Base-by-base conservation (phyloP, 53 echinoderm and acorn worm genomes). In the Hippasteria phrygiana region DNA sequence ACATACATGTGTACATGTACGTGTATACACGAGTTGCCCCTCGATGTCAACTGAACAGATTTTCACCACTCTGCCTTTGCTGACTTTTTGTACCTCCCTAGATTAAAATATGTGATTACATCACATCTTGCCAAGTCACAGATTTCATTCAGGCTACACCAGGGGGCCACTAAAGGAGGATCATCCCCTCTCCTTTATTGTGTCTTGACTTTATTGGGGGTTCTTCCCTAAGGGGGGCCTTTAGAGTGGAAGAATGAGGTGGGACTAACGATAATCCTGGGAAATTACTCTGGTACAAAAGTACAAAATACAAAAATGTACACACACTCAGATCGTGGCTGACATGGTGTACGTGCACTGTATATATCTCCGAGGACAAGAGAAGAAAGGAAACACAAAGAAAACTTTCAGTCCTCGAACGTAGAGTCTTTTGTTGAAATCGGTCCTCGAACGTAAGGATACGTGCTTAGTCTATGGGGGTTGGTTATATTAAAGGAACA, bases 151-250 rank as follows among this genome's bases (percentile, higher is more conserved):
- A 73, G 73, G 40, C 22, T 26, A 38, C 5, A 20, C 38, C 20
- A 22, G 43, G 73, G 73, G 20, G 2, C 18, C 24, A 43, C 20
- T n/a, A 73, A 41, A 10, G 27, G 73, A 0, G 41, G 71, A 13
- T 24, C 43, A 42, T n/a, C 72, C 42, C 72, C 24, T 5, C 41
- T 41, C 43, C n/a, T 7, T 41, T 73, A 43, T 73, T 73, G 73
- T 73, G 54, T 54, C 7, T 6, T 22, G 43, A 24, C 27, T 43
- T 10, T 42, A 22, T 43, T 8, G 0, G 73, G 73, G 38, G 27
- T 41, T 73, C 28, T 10, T 16, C 73, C 73, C 42, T 73, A 22
- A 27, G 73, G 73, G 73, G 40, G 43, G 40, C 73, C 18, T 73
- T 39, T 20, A 11, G 40, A 18, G 1, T 32, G n/a, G n/a, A n/a